Evolutionary conservation across 2,797 vertebrate species (phyloP).

Genomic region (Cossypha dichroa): DNA sequence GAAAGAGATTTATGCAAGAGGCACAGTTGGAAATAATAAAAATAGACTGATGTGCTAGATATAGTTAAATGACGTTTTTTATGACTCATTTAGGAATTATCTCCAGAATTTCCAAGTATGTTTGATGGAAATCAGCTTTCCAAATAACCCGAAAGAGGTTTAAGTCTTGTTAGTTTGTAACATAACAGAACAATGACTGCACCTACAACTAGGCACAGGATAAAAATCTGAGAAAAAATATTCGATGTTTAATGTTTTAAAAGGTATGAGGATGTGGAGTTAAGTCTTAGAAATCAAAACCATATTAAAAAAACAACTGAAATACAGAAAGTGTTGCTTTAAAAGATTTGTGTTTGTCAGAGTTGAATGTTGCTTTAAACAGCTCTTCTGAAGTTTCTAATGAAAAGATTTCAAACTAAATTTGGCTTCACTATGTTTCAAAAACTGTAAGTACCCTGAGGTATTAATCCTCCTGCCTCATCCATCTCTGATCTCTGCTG

Average conservation of each 20-base stretch:
- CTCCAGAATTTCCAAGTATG: background rate
- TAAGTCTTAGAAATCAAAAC: background rate
- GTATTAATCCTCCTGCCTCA: background rate
- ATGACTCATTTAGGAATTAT: background rate
- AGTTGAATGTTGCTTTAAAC: background rate
- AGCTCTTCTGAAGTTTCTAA: background rate
- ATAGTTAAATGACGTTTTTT: background rate
- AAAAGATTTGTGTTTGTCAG: background rate
- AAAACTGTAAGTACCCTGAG: background rate
- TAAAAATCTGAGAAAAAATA: background rate
- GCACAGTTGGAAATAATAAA: background rate
- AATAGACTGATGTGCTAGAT: background rate
- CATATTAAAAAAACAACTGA: background rate
- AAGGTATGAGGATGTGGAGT: background rate
- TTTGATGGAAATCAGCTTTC: background rate
- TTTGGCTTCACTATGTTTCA: background rate
- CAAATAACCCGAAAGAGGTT: background rate
- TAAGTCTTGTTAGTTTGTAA: background rate
- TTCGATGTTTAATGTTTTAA: background rate
- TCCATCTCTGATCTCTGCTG: background rate
- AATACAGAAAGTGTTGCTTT: background rate
- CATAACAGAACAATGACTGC: background rate
- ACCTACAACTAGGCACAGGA: background rate
- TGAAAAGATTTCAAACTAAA: background rate
- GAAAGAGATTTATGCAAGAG: background rate